Evolutionary conservation across 1,140 invertebrate species (phyloP), one percentile per base, ranked within the genome.

Genomic region (Pectinophora gossypiella): DNA sequence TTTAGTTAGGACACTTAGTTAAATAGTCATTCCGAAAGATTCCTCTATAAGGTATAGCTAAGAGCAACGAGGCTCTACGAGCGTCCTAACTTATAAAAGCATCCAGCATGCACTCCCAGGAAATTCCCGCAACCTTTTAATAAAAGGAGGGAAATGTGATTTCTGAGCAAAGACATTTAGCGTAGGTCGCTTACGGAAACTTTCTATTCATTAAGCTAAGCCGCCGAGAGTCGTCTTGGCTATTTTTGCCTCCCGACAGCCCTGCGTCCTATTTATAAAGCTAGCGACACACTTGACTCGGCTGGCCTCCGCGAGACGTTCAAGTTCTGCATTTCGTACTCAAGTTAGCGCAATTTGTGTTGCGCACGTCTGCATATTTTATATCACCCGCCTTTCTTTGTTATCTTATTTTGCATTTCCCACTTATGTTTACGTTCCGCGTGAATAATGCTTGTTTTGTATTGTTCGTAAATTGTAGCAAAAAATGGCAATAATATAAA

Each of bases 251-350:
- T 27, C 23, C 23, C 23, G 23, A 12, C 23, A 27, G 5, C 12
- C 23, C 5, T 27, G 5, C 23, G 23, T 27, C 23, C 5, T 67
- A 72, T 76, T 74, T 69, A 63, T 64, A 62, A 62, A 66, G 55
- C 47, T 22, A 53, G 50, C 18, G 60, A 54, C 63, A 61, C 54
- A 68, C 66, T 72, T 68, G 64, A 69, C 70, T 70, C 56, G 45
- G 59, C 72, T 76, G 61, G 65, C 63, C 60, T 58, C 54, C 56
- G 54, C 58, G 51, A 15, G n/a, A 62, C 56, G 61, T 51, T 68
- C 56, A 72, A 74, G 61, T 75, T 75, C 61, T 62, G 59, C 61
- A 64, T 75, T 32, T 7, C 27, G 27, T 32, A 32, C 27, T 32
- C 27, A 32, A 32, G 27, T 32, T 32, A 32, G 27, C 27, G 27